Evolutionary conservation across 2,797 vertebrate species (phyloP).

Genomic region (Micrastur ruficollis): DNA sequence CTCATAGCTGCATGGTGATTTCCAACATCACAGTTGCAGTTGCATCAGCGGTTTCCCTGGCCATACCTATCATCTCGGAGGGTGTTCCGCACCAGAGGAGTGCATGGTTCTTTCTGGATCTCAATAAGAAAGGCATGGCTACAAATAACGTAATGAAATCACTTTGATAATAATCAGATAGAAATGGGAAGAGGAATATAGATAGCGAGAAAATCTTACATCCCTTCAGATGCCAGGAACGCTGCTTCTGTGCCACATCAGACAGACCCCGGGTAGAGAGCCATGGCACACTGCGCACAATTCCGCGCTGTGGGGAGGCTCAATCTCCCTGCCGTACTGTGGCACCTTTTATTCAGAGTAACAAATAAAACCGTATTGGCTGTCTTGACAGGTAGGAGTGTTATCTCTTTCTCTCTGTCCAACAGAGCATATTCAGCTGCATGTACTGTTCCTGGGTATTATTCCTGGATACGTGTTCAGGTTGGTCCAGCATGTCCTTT

Average conservation of each 20-base stretch:
- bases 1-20: neutral
- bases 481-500: neutral
- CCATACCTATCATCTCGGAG: neutral
- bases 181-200: neutral
- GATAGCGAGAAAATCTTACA: neutral
- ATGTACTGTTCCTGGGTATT: neutral
- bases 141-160: neutral
- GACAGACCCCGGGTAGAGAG: neutral
- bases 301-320: neutral
- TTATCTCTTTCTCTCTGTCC: neutral
- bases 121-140: neutral
- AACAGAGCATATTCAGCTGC: neutral
- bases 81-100: neutral
- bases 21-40: neutral
- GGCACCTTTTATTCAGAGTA: neutral
- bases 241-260: neutral
- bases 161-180: neutral
- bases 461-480: neutral
- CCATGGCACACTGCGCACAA: fast-evolving
- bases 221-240: neutral
- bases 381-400: neutral
- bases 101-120: neutral
- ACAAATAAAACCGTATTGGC: neutral
- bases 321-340: neutral
- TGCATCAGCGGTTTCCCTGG: neutral